These are phyloP conservation scores for Ceratosolen fusciceps DNA, from an alignment of 1,140 invertebrate species.

Conservation along the genomic window DNA sequence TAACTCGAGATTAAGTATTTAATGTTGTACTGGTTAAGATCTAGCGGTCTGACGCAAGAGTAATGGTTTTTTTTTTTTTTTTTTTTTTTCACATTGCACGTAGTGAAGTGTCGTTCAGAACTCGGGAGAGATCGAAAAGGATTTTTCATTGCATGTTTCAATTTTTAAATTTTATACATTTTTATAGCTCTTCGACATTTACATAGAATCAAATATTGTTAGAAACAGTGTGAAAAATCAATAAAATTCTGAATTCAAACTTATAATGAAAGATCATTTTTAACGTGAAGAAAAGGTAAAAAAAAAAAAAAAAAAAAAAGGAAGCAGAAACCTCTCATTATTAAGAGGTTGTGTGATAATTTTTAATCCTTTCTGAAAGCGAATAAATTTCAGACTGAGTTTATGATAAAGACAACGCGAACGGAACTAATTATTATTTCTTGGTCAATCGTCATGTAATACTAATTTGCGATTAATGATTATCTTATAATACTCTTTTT, in stretches of 20 bases:
- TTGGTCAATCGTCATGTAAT: conserved; percentile 11
- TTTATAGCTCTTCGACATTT: conserved; percentile 6
- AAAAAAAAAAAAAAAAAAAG: neutral
- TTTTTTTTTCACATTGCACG: no score
- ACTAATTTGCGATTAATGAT: conserved; percentile 29
- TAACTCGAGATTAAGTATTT: conserved; percentile 7
- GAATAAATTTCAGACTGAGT: neutral
- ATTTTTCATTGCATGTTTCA: neutral
- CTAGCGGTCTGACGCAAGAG: neutral
- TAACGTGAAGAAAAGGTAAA: neutral
- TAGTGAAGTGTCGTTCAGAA: neutral
- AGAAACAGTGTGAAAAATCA: neutral
- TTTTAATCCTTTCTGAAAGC: neutral
- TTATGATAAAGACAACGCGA: neutral
- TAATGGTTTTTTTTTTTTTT: neutral
- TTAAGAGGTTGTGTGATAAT: neutral
- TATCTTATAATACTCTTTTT: conserved; percentile 35
- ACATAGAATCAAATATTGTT: neutral
- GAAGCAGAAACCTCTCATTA: neutral
- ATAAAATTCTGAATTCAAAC: neutral
- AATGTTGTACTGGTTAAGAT: neutral
- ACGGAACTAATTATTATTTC: neutral
- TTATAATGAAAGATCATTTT: neutral
- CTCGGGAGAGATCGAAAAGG: neutral
- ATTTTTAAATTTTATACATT: conserved; percentile 10